Evolutionary conservation across 64 coral and sea anemone species (phyloP), one percentile per base, ranked within the genome.

Genomic region (Pocillopora damicornis): DNA sequence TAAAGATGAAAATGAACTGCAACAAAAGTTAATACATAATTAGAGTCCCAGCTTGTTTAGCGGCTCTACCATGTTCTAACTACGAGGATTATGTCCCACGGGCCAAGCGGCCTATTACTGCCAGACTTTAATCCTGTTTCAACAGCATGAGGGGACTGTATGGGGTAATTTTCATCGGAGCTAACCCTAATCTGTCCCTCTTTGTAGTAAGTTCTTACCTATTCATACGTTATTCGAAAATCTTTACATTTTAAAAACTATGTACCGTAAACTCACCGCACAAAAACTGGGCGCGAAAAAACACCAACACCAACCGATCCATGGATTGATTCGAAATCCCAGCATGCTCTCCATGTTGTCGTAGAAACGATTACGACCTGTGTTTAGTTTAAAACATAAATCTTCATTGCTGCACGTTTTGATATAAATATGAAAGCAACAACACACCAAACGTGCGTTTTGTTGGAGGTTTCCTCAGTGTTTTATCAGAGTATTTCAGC

Each of bases 321-420:
- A 94, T 17, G 92, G 92, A 75, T 94, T 89, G 77, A 94, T 90
- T 35, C 88, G 88, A 88, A 94, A 94, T 22, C 92, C 92, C 51
- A 94, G 60, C 92, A 94, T 94, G 65, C 86, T 76, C 58, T 94
- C 92, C 75, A 94, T 59, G 82, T 90, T 94, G 79, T 94, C 67
- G 81, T 94, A 94, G 80, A 94, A 94, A 82, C 88, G 92, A 74
- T 87, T 64, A 63, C 87, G 88, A 38, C 92, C 92, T 94, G 72
- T 75, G 58, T 22, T 22, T 1, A 71, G 67, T 4, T 63, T 63
- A 13, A 63, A 15, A 63, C 1, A 17, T 63, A 13, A 63, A 63
- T 17, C 1, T 17, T 15, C 61, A 63, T 13, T 17, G 16, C 12
- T 63, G 61, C 61, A 63, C 16, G 61, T 63, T 15, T 13, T 17